Conservation (phyloP, 2,888 invertebrate genomes). For the Drosophila merina region DNA sequence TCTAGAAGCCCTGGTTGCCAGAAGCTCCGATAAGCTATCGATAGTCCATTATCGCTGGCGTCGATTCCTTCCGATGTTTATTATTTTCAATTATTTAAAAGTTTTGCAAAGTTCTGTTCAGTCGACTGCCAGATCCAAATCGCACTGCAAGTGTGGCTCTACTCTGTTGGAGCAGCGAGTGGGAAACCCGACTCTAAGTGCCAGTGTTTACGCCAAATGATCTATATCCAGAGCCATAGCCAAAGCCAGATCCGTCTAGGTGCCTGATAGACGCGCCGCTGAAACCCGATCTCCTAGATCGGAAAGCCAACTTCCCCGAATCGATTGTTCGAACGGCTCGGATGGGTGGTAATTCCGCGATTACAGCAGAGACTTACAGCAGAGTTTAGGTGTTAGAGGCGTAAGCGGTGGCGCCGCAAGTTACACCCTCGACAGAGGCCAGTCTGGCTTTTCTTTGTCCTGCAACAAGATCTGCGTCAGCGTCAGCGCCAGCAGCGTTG, state of each 20-base stretch:
- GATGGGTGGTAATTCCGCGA: constrained; percentile 6
- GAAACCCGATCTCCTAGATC: constrained; percentile 9
- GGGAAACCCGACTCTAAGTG: neutral
- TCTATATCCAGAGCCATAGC: neutral
- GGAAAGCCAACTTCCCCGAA: neutral
- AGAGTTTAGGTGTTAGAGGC: constrained; percentile 3
- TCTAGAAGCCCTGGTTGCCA: neutral
- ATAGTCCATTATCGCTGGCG: neutral
- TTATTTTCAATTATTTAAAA: too few relatives aligned
- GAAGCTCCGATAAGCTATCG: neutral
- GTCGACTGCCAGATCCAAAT: neutral
- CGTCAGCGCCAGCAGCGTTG: constrained; percentile 34
- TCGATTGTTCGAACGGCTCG: constrained; percentile 18
- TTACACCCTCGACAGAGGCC: neutral
- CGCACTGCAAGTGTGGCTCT: constrained; percentile 10
- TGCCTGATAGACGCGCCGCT: constrained; percentile 21
- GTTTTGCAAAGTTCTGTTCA: neutral
- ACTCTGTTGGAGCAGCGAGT: neutral
- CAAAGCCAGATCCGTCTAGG: constrained; percentile 5
- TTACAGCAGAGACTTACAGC: neutral
- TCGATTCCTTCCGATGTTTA: neutral
- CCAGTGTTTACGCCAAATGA: constrained; percentile 5
- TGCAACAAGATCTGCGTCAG: constrained; percentile 15
- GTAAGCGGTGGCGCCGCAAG: constrained; percentile 3
- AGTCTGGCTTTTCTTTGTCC: constrained; percentile 1